Evolutionary conservation across 2,888 invertebrate species (phyloP), one percentile per base, ranked within the genome.

Genomic region (Dendrolimus houi): DNA sequence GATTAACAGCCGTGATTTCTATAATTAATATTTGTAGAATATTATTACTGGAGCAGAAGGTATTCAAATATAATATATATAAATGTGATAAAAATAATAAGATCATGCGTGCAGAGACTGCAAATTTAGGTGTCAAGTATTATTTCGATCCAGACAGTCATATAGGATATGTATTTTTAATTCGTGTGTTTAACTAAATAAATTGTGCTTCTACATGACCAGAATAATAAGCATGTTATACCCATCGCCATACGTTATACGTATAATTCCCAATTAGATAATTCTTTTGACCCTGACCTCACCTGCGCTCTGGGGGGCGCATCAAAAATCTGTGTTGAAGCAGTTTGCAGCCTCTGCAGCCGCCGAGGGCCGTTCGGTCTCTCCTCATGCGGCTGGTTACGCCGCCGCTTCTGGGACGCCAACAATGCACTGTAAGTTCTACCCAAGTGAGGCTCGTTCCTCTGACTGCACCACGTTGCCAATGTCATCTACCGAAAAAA

Each of bases 221-320:
- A 29, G 29, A 29, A 29, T 55, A 57, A 47, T 47, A 47, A 47
- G 47, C 47, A 47, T 47, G 47, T 10, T 47, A 47, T 47, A 60
- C 64, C 74, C 71, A 62, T 57, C 62, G 64, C 70, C 69, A 64
- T 62, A 47, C 64, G 62, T 62, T 68, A 61, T 54, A 69, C 62
- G 62, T 66, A 62, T 12, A 47, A 12, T 3, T 47, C 47, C 47
- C 47, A 47, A 10, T 47, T 47, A 47, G 47, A 47, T 9, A 10
- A 47, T 10, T 47, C 47, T 47, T 47, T 58, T 60, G 64, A 65
- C 68, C 74, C 87, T 85, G 75, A 88, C 89, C 89, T 88, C 86
- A 90, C 89, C 89, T 90, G 86, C 79, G 87, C 85, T 79, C 87
- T 72, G 42, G 85, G 80, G 56, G 83, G 84, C 65, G 83, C 83